These are phyloP conservation scores for Argyrosomus japonicus DNA, from an alignment of 2,113 vertebrate genomes.

Conservation along the genomic window DNA sequence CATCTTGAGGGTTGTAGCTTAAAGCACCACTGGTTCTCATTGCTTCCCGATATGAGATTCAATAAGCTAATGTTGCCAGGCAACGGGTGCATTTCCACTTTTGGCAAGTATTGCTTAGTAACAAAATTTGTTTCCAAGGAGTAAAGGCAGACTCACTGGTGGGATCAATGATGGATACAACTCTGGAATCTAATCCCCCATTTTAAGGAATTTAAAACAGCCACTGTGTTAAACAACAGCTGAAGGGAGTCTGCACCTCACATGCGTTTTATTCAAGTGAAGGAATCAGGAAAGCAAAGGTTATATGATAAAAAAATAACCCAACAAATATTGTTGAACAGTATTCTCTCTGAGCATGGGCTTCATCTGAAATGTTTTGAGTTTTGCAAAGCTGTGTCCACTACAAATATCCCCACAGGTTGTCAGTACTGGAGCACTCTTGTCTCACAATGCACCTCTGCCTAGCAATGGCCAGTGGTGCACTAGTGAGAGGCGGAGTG, in stretches of 20 bases:
- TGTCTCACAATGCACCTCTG: conserved; percentile 67
- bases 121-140: conserved; percentile 71
- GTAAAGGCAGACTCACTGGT: conserved; percentile 50
- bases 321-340: background rate
- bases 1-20: conserved; percentile 64
- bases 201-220: conserved; percentile 29
- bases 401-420: conserved; percentile 49
- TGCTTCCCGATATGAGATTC: conserved; percentile 66
- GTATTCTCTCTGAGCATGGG: background rate
- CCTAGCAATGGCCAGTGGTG: conserved; percentile 69
- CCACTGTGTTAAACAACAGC: background rate
- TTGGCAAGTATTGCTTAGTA: conserved; percentile 76
- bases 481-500: conserved; percentile 68
- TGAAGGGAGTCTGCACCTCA: background rate
- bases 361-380: background rate
- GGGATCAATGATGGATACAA: conserved; percentile 26
- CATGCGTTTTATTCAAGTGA: background rate
- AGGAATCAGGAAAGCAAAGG: background rate
- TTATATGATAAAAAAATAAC: too few relatives aligned
- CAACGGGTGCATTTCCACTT: conserved; percentile 76
- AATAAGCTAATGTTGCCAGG: conserved; percentile 78
- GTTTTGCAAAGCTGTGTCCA: conserved; percentile 29
- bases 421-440: conserved; percentile 46
- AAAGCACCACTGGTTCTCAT: conserved; percentile 58
- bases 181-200: conserved; percentile 22